phyloP scores from a whole-genome alignment of 2,797 vertebrate species.

The Crax fasciolata region DNA sequence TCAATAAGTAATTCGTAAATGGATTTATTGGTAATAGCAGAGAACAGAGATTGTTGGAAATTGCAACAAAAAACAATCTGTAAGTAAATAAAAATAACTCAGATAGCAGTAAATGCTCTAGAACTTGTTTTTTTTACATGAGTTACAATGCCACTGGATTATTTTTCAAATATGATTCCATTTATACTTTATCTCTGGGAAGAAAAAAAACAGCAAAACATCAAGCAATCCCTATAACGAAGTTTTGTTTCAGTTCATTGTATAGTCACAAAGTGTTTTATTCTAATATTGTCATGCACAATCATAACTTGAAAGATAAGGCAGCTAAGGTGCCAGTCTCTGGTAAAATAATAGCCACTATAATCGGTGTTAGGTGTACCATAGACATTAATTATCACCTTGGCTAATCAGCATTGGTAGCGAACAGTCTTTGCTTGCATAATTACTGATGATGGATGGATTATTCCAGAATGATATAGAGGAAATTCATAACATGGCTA shows the following conservation, averaged over 20 bases:
- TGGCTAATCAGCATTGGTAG: constrained; percentile 70
- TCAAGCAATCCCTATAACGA: neutral
- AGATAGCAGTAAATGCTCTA: neutral
- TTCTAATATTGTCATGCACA: constrained; percentile 37
- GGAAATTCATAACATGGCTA: constrained; percentile 38
- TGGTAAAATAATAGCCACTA: constrained; percentile 57
- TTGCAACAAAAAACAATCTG: neutral
- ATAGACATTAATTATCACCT: constrained; percentile 62
- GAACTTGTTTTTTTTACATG: neutral
- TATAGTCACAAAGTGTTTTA: neutral
- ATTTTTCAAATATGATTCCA: neutral
- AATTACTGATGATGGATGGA: constrained; percentile 66
- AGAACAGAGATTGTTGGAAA: neutral
- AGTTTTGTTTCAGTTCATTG: constrained; percentile 36
- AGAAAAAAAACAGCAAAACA: neutral
- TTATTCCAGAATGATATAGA: constrained; percentile 11
- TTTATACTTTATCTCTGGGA: constrained; percentile 10
- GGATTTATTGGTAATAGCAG: neutral
- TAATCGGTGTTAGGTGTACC: constrained; percentile 37
- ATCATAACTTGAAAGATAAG: constrained; percentile 39
- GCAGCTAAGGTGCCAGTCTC: constrained; percentile 24
- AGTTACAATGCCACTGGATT: neutral
- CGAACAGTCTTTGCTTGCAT: constrained; percentile 70
- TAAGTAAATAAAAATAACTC: neutral
- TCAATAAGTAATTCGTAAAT: neutral